phyloP scores from a whole-genome alignment of 2,797 vertebrate species.

The Manis javanica region DNA sequence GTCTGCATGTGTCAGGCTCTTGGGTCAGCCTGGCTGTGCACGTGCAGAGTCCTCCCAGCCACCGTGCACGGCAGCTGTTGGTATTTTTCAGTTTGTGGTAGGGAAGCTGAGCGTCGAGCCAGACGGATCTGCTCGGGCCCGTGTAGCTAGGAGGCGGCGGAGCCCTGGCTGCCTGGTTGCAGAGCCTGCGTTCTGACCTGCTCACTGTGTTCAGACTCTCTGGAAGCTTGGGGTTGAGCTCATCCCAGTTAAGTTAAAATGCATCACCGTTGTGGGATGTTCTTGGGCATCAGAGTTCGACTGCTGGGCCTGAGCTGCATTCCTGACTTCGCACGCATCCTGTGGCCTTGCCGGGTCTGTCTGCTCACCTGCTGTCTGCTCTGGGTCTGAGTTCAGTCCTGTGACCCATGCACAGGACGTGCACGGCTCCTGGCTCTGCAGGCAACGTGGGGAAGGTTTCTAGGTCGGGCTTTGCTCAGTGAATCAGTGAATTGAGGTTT shows the following conservation, averaged over 20 bases:
- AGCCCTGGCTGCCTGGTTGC: neutral
- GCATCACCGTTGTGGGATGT: rapidly evolving
- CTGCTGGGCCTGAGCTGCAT: rapidly evolving
- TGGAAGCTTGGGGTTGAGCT: neutral
- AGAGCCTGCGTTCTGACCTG: neutral
- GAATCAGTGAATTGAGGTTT: neutral
- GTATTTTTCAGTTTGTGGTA: neutral
- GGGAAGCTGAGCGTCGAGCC: neutral
- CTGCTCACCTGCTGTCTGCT: neutral
- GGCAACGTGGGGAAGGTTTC: rapidly evolving
- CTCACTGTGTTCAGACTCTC: too few species aligned
- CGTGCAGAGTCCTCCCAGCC: neutral
- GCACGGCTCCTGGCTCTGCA: rapidly evolving
- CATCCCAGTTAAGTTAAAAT: neutral
- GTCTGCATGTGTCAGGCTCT: neutral
- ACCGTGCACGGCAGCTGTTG: neutral
- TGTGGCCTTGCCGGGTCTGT: neutral
- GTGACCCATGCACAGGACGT: rapidly evolving
- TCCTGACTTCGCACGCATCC: neutral
- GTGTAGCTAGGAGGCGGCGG: too few species aligned
- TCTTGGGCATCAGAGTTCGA: rapidly evolving
- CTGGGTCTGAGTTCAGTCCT: rapidly evolving
- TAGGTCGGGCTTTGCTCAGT: neutral
- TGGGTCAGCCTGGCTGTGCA: neutral
- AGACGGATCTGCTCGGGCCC: neutral